Conservation (phyloP, 1,140 invertebrate species). For the Anoplophora glabripennis region DNA sequence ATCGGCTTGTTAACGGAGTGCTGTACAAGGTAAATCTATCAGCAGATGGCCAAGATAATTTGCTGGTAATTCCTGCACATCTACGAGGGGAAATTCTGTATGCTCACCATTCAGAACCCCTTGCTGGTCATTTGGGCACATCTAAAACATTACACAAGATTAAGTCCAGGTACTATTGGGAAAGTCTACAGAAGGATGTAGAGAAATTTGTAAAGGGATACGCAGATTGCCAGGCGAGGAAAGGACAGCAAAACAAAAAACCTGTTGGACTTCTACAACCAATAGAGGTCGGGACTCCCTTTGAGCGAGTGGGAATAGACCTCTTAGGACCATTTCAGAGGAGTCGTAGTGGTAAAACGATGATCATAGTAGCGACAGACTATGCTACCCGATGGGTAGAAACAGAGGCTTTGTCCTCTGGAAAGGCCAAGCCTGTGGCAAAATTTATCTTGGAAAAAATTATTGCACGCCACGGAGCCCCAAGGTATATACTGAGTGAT, state of each 20-base stretch:
- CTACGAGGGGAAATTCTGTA: slow-evolving; percentile 19
- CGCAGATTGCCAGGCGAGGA: slow-evolving; percentile 27
- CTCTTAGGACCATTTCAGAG: slow-evolving; percentile 31
- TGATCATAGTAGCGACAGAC: slow-evolving; percentile 31
- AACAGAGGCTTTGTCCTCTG: slow-evolving; percentile 24
- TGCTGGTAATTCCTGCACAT: slow-evolving; percentile 21
- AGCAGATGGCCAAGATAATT: slow-evolving; percentile 7
- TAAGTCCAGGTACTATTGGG: slow-evolving; percentile 29
- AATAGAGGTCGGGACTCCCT: slow-evolving; percentile 13
- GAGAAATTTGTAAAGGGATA: slow-evolving; percentile 32
- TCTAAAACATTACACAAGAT: slow-evolving; percentile 28
- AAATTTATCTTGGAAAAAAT: slow-evolving; percentile 25
- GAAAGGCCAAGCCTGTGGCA: slow-evolving; percentile 18
- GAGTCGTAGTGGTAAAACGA: slow-evolving; percentile 21
- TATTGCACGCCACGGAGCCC: slow-evolving; percentile 31
- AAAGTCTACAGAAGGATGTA: slow-evolving; percentile 25
- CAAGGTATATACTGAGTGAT: slow-evolving; percentile 23
- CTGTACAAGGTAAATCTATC: slow-evolving; percentile 16
- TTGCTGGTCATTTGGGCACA: slow-evolving; percentile 24
- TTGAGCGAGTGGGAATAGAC: slow-evolving; percentile 23
- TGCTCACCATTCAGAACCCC: slow-evolving; percentile 14
- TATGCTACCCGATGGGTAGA: slow-evolving; percentile 34
- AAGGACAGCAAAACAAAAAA: slow-evolving; percentile 12
- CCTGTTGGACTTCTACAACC: slow-evolving; percentile 26
- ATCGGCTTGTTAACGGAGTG: slow-evolving; percentile 10